Conservation (phyloP, 2,797 vertebrate species). For the Selene dorsalis region DNA sequence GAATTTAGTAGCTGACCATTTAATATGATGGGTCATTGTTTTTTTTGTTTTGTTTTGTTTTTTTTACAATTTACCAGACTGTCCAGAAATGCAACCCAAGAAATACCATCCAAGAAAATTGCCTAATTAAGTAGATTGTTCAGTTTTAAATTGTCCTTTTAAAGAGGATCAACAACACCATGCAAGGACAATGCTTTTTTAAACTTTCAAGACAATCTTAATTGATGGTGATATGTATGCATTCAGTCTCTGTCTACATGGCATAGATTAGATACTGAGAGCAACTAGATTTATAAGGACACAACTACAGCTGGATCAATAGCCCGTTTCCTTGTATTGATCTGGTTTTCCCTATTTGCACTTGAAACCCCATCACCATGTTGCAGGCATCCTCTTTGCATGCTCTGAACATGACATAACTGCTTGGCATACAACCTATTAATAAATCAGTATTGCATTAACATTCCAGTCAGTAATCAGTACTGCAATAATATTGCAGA, state of each 20-base stretch:
- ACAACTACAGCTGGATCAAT: conserved; percentile 49
- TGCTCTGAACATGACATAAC: conserved; percentile 43
- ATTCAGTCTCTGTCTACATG: conserved; percentile 64
- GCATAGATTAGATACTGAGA: conserved; percentile 52
- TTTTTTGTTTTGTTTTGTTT: conserved; percentile 59
- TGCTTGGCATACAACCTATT: conserved; percentile 33
- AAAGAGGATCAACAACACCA: conserved; percentile 26
- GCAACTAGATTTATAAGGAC: conserved; percentile 47
- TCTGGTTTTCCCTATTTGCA: conserved; percentile 48
- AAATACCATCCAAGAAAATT: conserved; percentile 28
- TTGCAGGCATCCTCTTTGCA: conserved; percentile 32
- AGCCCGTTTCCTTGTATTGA: conserved; percentile 43
- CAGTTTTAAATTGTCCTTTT: conserved; percentile 20
- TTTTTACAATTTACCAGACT: conserved; percentile 66
- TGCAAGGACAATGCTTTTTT: conserved; percentile 28
- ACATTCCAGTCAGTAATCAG: conserved; percentile 17
- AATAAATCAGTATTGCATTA: conserved; percentile 40
- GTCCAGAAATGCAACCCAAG: conserved; percentile 41
- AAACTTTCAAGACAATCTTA: conserved; percentile 30
- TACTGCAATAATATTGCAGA: conserved; percentile 12
- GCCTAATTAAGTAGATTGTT: conserved; percentile 43
- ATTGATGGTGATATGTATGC: conserved; percentile 37
- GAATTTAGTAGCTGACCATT: conserved; percentile 56
- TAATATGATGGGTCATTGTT: conserved; percentile 55
- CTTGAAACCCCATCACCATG: conserved; percentile 37